phyloP scores from a whole-genome alignment of 2,113 vertebrate species.

The Synodontis membranacea region DNA sequence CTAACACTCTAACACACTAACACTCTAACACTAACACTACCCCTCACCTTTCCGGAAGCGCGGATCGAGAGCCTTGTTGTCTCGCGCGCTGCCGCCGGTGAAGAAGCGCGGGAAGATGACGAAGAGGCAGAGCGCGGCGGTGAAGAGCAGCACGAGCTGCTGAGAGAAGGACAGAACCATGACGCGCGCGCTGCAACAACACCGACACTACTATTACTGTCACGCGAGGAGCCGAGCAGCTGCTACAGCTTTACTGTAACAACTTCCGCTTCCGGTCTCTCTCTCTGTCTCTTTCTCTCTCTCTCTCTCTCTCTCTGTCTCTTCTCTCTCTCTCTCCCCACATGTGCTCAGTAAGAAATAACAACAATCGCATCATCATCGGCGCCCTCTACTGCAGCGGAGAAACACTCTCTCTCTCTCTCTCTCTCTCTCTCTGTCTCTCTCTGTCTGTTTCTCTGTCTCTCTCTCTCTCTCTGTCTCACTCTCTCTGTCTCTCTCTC shows the following conservation, averaged over 20 bases:
- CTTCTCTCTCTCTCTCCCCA: background rate
- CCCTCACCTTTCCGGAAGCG: background rate
- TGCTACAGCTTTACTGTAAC: background rate
- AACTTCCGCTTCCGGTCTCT: background rate
- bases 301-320: too few species aligned
- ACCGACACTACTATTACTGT: background rate
- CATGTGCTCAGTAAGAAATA: background rate
- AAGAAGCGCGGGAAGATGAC: constrained; percentile 34
- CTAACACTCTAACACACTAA: background rate
- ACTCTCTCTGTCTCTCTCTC: too few species aligned
- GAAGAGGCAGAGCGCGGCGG: constrained; percentile 36
- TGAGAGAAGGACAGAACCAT: constrained; percentile 42
- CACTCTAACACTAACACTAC: background rate
- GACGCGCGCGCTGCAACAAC: background rate
- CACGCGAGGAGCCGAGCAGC: background rate
- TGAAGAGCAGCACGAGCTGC: constrained; percentile 44
- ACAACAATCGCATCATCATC: background rate
- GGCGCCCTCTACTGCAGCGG: background rate
- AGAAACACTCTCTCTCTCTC: too few species aligned
- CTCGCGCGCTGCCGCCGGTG: background rate
- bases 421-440: too few species aligned
- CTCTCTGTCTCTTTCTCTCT: background rate
- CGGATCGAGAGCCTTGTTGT: background rate
- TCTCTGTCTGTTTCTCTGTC: too few species aligned
- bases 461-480: too few species aligned